Conservation (phyloP, 1,140 invertebrate genomes). For the Solen grandis region DNA sequence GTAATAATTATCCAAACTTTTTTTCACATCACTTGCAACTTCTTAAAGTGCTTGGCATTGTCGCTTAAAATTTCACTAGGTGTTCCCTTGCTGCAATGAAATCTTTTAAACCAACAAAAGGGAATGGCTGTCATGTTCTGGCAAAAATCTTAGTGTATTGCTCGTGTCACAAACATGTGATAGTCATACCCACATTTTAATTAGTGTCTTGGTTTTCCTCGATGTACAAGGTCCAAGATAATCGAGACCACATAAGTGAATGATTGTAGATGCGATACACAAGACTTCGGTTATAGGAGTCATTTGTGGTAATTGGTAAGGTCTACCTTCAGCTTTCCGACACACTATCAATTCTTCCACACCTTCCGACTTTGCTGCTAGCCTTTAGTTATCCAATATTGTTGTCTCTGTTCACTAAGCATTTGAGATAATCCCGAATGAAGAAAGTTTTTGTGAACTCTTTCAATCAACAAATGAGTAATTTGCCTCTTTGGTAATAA, state of each 20-base stretch:
- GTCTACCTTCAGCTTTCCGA: neutral
- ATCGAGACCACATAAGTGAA: constrained; percentile 1
- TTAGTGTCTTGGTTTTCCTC: neutral
- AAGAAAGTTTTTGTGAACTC: neutral
- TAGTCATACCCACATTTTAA: constrained; percentile 1
- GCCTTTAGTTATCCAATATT: neutral
- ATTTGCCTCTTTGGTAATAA: neutral
- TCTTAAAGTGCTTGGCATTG: constrained; percentile 9
- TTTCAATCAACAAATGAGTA: no score
- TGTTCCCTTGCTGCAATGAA: neutral
- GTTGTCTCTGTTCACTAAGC: no score
- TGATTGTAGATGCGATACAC: neutral
- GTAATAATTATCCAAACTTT: neutral
- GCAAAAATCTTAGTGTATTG: constrained; percentile 5
- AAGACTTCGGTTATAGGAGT: neutral
- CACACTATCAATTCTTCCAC: neutral
- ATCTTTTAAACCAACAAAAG: no score
- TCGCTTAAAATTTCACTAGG: no score
- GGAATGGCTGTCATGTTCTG: neutral
- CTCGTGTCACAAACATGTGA: constrained; percentile 19
- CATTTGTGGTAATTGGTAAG: no score
- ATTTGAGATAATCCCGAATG: neutral
- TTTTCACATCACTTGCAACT: neutral
- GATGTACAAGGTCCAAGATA: neutral
- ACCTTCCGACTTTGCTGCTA: neutral